Evolutionary conservation across 2,888 invertebrate genomes (phyloP), one percentile per base, ranked within the genome.

Genomic region (Watsonalla binaria): DNA sequence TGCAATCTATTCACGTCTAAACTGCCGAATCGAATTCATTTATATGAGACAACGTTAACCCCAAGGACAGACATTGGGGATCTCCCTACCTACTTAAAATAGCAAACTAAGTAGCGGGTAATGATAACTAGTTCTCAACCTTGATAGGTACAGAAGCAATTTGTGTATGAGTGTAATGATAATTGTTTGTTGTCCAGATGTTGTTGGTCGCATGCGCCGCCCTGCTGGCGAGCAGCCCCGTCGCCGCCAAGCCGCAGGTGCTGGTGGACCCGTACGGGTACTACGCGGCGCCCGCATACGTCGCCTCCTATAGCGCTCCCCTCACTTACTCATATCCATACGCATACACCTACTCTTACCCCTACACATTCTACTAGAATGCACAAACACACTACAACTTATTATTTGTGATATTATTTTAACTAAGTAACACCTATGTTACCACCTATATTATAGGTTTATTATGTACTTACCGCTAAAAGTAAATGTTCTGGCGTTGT

Each of bases 171-270:
- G 5, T n/a, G 11, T 42, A 9, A 37, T 42, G 11, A 46, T 45
- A 54, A n/a, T 37, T 47, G 42, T 39, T 49, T 45, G 55, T 52
- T 45, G 39, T 50, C 6, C 68, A 90, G 89, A 62, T 82, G 70
- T 56, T 82, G 62, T 60, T 85, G 45, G 47, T 87, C 51, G 63
- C 75, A 24, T 72, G 81, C 54, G 77, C 78, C 24, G 75, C 74
- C 46, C 62, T 79, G 58, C 62, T 85, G 65, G 59, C 80, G 67
- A 72, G 70, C 50, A 67, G 74, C 60, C 68, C 84, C 46, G 80
- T 78, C 33, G 65, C 68, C 63, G 86, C 85, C 47, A 90, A 90
- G 72, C 90, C 91, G 48, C 90, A 90, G 62, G 75, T 90, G 56
- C 61, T 87, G 52, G 51, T 85, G 39, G 86, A 87, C 75, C 52